phyloP scores from a whole-genome alignment of 2,797 vertebrate genomes.

The Acanthurus tractus region DNA sequence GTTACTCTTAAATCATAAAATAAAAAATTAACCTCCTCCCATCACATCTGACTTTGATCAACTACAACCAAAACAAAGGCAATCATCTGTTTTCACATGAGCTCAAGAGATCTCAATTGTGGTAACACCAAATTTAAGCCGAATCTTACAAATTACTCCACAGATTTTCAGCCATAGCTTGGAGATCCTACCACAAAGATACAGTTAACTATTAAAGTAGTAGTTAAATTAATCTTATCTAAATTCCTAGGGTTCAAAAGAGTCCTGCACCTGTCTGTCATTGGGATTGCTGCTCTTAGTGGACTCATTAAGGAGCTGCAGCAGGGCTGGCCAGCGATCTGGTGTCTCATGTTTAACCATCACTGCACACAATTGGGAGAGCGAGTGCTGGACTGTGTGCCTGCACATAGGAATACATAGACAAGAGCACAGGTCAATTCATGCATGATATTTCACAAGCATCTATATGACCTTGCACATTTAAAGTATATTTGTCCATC shows the following conservation, averaged over 20 bases:
- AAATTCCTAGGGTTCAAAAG: background rate
- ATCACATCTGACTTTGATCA: background rate
- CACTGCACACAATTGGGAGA: conserved; percentile 90
- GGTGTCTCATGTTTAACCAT: conserved; percentile 92
- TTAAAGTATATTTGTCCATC: background rate
- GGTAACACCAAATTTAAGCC: background rate
- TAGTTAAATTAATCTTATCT: background rate
- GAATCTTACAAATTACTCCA: background rate
- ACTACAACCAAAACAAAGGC: no score
- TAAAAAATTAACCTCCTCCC: background rate
- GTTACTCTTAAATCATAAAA: background rate
- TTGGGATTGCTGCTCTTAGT: conserved; percentile 85
- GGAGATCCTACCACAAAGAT: background rate
- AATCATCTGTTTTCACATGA: background rate
- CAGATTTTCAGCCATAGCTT: background rate
- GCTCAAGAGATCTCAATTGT: background rate
- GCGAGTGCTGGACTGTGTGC: conserved; percentile 89
- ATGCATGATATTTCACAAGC: background rate
- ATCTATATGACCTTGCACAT: background rate
- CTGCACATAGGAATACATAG: conserved; percentile 68
- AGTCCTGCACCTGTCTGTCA: conserved; percentile 87
- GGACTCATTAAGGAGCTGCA: conserved; percentile 89
- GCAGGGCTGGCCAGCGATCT: conserved; percentile 91
- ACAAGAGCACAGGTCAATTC: background rate
- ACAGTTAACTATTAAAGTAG: background rate